Evolutionary conservation across 2,113 vertebrate genomes (phyloP), one percentile per base, ranked within the genome.

Genomic region (Nothocercus nigrocapillus): DNA sequence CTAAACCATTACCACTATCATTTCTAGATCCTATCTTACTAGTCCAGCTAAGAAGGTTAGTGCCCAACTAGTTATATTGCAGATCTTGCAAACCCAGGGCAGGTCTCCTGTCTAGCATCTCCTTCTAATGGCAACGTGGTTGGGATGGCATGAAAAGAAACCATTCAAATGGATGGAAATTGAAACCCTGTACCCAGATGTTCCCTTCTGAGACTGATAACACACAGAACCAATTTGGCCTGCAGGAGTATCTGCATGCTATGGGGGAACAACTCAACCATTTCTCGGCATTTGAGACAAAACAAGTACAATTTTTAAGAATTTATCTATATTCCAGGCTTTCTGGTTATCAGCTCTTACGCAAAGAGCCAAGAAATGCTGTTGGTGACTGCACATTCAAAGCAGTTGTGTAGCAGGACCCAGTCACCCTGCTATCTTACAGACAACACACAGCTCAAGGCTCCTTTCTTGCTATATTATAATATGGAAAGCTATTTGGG

Each of bases 191-290:
- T 28, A 28, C 53, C 27, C 27, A 54, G 14, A 54, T 16, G 27
- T 54, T 54, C 13, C 27, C 53, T 54, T 54, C 53, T 68, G 40
- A 9, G 5, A 10, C 32, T 2, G 25, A 36, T 66, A 67, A 8
- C 30, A 45, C 32, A 22, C 17, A 44, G 45, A 47, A 47, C 28
- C 11, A 32, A n/a, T 7, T 61, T 42, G 58, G 24, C 18, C 44
- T 2, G 4, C 64, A 42, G 34, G 28, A 25, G 11, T 20, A 16
- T 59, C 49, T 1, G 4, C 42, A 1, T 0, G 2, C 8, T 59
- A 7, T 6, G 15, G 7, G 25, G 0, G 8, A 73, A 12, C 34
- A 34, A 7, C 32, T 0, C 13, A 28, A 4, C 0, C 3, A 15
- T 2, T 49, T 14, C 47, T 12, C 83, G 30, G 4, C 18, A 2